Percentiles rank a stretch among this genome's conserved stretches.
Evolutionary conservation across 2,113 vertebrate species (phyloP).

Genomic region (rabbit (Oryctolagus cuniculus)): mOryCun1.1 NC_091448.1:54844501-54845000

Average conservation of each 20-base stretch:
- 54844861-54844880: not conserved
- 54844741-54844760: not conserved
- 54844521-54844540: conserved; percentile 51
- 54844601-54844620: not conserved
- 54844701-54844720: not conserved
- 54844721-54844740: not conserved
- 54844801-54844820: not conserved
- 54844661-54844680: not conserved
- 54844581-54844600: not conserved
- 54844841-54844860: not conserved
- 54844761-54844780: not conserved
- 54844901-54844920: not conserved
- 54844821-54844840: not conserved
- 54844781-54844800: conserved; percentile 36
- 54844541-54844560: not conserved
- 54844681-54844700: not conserved
- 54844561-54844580: not conserved
- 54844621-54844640: not conserved
- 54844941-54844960: not conserved
- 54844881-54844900: not conserved
- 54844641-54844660: not conserved
- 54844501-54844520: conserved; percentile 60
- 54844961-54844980: not conserved
- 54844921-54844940: not conserved
- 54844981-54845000: not conserved